Conservation (phyloP, 2,797 vertebrate species). For the Anas acuta region DNA sequence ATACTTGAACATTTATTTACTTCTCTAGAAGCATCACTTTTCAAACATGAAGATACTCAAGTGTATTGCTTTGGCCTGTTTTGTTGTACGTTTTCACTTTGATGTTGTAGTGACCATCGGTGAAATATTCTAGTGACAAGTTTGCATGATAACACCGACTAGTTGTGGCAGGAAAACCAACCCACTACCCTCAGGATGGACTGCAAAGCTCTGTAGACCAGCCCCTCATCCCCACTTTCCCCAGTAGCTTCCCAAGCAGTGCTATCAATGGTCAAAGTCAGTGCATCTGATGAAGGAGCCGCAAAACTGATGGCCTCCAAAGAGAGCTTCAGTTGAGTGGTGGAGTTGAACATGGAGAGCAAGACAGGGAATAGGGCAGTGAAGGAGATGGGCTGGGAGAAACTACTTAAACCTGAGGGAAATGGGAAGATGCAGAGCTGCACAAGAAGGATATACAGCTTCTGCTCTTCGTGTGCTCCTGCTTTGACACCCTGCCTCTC, state of each 20-base stretch:
- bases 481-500: neutral
- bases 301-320: neutral
- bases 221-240: neutral
- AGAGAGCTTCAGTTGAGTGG: neutral
- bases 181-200: neutral
- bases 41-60: neutral
- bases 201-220: neutral
- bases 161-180: neutral
- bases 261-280: neutral
- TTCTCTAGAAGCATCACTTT: neutral
- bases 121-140: neutral
- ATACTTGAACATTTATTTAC: neutral
- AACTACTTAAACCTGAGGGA: neutral
- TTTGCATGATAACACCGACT: neutral
- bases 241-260: neutral
- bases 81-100: neutral
- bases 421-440: neutral
- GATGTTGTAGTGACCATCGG: neutral
- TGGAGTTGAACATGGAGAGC: neutral
- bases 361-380: neutral
- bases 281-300: neutral
- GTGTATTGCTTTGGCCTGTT: neutral
- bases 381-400: neutral
- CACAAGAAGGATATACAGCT: neutral
- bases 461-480: neutral